Evolutionary conservation across 2,113 vertebrate species (phyloP).

Genomic region (Urocitellus parryii): DNA sequence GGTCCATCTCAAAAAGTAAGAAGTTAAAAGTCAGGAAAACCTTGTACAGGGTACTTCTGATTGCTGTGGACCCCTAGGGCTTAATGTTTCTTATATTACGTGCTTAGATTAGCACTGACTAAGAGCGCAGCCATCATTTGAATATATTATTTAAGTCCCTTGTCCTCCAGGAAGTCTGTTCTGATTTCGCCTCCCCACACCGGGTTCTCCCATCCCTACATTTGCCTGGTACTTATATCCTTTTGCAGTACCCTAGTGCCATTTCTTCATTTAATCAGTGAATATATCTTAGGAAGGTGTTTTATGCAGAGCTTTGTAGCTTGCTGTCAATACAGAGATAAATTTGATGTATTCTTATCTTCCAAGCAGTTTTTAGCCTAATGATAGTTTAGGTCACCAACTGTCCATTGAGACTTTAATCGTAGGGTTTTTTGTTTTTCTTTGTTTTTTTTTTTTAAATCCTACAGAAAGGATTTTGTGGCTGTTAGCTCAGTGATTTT

Average conservation of each 20-base stretch:
- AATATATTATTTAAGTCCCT: neutral
- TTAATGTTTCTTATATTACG: neutral
- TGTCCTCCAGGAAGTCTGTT: neutral
- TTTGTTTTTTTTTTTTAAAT: neutral
- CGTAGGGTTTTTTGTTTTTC: neutral
- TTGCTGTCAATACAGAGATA: neutral
- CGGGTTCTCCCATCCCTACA: neutral
- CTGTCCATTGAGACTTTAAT: neutral
- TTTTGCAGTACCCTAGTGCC: neutral
- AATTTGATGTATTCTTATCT: neutral
- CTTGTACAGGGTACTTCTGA: neutral
- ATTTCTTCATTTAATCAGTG: neutral
- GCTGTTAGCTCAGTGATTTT: neutral
- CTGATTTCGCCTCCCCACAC: neutral
- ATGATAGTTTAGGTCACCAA: neutral
- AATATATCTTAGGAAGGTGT: neutral
- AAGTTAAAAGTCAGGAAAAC: neutral
- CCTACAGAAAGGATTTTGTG: neutral
- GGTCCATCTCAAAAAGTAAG: neutral
- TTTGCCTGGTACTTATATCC: neutral
- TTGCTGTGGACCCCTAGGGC: neutral
- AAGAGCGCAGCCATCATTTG: neutral
- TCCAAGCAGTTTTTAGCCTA: neutral
- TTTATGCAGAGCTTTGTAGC: neutral
- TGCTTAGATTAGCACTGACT: neutral